Percentiles rank a stretch among this genome's conserved stretches.
Conservation (phyloP, 2,113 vertebrate genomes). For the Hydrochoerus hydrochaeris region DNA sequence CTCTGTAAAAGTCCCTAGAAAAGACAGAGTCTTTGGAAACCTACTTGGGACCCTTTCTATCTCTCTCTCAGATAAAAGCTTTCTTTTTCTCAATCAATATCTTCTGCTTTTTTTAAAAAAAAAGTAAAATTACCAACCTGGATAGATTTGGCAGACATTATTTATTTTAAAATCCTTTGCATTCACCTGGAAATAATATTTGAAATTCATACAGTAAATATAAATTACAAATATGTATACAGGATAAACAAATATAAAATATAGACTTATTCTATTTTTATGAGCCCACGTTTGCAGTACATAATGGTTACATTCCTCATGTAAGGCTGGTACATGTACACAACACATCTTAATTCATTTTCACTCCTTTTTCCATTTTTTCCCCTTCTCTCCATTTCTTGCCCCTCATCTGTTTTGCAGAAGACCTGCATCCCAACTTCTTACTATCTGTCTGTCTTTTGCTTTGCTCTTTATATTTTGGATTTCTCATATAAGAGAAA, state of each 20-base stretch:
- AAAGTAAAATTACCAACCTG: neutral
- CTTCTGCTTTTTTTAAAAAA: no score
- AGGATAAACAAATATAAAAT: neutral
- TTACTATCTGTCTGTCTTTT: neutral
- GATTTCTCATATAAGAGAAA: neutral
- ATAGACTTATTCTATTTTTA: neutral
- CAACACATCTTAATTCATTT: neutral
- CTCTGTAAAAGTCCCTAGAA: no score
- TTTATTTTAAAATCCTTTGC: constrained; percentile 29
- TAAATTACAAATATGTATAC: neutral
- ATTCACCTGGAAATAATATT: neutral
- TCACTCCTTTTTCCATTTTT: neutral
- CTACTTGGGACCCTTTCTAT: no score
- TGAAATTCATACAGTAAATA: constrained; percentile 30
- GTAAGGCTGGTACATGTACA: neutral
- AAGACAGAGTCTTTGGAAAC: no score
- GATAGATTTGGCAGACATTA: neutral
- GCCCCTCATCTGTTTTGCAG: neutral
- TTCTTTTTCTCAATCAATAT: no score
- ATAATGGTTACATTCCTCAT: neutral
- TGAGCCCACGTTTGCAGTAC: no score
- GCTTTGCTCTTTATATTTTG: neutral
- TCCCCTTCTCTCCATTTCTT: neutral
- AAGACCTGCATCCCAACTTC: neutral
- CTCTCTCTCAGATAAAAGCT: no score